phyloP scores from a whole-genome alignment of 2,113 vertebrate species.

The Irena cyanogastra region DNA sequence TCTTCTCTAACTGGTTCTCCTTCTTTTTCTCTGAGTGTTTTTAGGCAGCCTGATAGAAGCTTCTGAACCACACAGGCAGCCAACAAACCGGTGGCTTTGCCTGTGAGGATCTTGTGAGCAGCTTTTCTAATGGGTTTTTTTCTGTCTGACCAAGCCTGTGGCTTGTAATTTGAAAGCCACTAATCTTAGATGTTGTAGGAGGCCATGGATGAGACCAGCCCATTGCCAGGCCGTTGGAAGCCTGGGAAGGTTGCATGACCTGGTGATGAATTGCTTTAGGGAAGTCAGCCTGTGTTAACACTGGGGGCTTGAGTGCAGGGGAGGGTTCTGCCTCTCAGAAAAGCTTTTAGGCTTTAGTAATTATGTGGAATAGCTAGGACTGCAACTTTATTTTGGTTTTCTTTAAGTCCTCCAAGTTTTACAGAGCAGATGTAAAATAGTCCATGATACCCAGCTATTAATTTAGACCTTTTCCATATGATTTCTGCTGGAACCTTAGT shows the following conservation, averaged over 20 bases:
- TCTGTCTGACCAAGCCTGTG: constrained; percentile 17
- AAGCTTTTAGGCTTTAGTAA: not conserved
- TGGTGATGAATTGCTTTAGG: not conserved
- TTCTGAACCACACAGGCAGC: constrained; percentile 21
- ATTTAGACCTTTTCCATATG: not conserved
- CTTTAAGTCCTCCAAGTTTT: not conserved
- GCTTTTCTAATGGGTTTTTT: not conserved
- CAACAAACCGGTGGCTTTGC: not conserved
- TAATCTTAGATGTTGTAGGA: not conserved
- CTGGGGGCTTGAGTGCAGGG: not conserved
- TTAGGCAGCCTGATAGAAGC: constrained; percentile 31
- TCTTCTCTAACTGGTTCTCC: constrained; percentile 52
- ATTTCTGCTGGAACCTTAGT: not conserved
- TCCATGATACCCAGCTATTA: not conserved
- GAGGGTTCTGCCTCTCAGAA: not conserved
- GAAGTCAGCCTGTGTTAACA: not conserved
- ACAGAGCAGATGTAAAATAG: not conserved
- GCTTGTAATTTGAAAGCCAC: constrained; percentile 36
- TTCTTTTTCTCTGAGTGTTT: constrained; percentile 10
- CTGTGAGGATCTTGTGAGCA: not conserved
- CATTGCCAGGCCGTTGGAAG: not conserved
- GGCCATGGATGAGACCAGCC: not conserved
- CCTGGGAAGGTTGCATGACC: not conserved
- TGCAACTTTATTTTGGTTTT: not conserved
- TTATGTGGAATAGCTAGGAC: not conserved